Conservation (phyloP, 2,113 vertebrate species). For the Cheilinus undulatus region DNA sequence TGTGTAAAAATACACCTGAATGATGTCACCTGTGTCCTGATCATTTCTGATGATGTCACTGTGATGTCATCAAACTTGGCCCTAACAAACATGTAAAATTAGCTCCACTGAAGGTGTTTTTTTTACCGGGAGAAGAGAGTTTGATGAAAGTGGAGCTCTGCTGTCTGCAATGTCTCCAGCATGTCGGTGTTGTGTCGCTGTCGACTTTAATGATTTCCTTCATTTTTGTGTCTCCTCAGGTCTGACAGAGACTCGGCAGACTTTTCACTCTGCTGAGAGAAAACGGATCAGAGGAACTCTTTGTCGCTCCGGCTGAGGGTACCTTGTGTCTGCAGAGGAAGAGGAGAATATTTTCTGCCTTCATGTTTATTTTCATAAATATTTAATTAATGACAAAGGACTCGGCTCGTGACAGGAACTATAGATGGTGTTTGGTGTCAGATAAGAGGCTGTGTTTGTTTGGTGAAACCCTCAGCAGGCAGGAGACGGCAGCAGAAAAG, state of each 20-base stretch:
- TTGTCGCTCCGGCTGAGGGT: background rate
- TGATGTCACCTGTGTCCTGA: too few species aligned
- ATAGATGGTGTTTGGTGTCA: conserved; percentile 1
- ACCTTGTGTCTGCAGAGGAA: background rate
- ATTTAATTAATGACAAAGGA: background rate
- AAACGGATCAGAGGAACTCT: background rate
- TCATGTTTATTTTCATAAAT: background rate
- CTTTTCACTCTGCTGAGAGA: background rate
- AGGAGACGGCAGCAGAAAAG: background rate
- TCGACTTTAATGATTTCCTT: background rate
- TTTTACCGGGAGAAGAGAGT: too few species aligned
- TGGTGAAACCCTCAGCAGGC: background rate
- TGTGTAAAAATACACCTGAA: too few species aligned
- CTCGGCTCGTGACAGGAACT: background rate
- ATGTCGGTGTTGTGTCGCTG: background rate
- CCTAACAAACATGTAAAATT: too few species aligned
- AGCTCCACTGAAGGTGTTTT: too few species aligned
- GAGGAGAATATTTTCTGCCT: background rate
- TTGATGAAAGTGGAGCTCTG: too few species aligned
- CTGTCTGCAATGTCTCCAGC: too few species aligned
- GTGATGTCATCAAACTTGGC: too few species aligned
- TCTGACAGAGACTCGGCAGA: conserved; percentile 11
- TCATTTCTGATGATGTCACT: too few species aligned
- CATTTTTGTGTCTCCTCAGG: conserved; percentile 23
- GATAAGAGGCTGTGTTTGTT: conserved; percentile 23